Evolutionary conservation across 2,113 vertebrate genomes (phyloP).

Genomic region (Oryzias celebensis): DNA sequence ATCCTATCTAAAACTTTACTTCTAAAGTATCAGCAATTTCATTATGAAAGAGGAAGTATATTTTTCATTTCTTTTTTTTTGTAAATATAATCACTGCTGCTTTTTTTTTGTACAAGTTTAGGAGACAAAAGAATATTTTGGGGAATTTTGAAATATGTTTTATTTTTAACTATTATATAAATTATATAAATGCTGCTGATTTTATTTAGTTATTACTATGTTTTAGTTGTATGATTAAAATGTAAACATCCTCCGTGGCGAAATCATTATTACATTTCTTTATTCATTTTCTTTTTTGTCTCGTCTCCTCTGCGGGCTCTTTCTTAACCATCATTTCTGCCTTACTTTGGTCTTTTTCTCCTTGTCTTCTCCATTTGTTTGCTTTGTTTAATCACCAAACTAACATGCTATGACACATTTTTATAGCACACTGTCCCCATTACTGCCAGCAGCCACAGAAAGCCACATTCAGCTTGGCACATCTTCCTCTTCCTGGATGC

Average conservation of each 20-base stretch:
- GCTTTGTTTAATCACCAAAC: conserved; percentile 57
- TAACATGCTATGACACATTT: conserved; percentile 59
- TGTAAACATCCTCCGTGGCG: neutral
- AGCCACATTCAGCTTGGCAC: conserved; percentile 50
- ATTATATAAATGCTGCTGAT: no score
- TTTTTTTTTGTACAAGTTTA: no score
- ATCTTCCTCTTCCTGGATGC: conserved; percentile 26
- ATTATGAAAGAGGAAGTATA: neutral
- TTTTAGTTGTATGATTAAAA: neutral
- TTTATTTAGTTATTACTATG: neutral
- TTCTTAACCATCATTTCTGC: conserved; percentile 9
- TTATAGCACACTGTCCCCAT: conserved; percentile 36
- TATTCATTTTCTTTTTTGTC: neutral
- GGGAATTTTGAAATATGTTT: no score
- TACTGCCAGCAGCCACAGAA: conserved; percentile 48
- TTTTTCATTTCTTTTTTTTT: no score
- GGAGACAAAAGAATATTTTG: no score
- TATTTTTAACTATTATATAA: no score
- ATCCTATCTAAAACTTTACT: conserved; percentile 50
- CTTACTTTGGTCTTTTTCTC: conserved; percentile 13
- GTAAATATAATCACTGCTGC: no score
- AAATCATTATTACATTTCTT: neutral
- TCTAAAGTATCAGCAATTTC: conserved; percentile 11
- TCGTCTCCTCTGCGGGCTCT: neutral
- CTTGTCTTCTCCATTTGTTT: conserved; percentile 51